These are phyloP conservation scores for Thymallus thymallus DNA, from an alignment of 2,113 vertebrate genomes.

Conservation along the genomic window DNA sequence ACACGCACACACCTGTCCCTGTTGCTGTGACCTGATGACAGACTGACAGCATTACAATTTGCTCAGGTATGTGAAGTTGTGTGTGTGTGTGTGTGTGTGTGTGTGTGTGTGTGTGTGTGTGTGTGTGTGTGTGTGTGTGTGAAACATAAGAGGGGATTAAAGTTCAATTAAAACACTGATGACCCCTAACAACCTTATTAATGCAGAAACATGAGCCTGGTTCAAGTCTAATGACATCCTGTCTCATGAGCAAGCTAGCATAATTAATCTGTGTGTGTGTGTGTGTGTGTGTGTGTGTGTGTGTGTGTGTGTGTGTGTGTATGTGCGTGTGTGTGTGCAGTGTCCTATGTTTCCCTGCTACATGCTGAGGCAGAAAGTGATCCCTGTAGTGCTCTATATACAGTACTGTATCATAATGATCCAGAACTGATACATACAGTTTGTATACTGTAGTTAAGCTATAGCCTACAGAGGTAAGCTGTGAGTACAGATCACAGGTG, in stretches of 20 bases:
- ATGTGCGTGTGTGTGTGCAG: no score
- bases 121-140: no score
- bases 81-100: not conserved
- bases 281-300: not conserved
- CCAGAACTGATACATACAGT: not conserved
- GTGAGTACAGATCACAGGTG: conserved; percentile 31
- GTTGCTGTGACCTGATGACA: no score
- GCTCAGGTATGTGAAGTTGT: not conserved
- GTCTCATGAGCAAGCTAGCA: not conserved
- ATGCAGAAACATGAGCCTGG: not conserved
- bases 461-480: no score
- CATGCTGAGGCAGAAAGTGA: no score
- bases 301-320: no score
- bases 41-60: no score
- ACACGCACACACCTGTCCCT: no score
- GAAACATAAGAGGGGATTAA: not conserved
- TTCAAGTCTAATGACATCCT: not conserved
- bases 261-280: not conserved
- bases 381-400: no score
- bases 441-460: conserved; percentile 15
- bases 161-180: not conserved
- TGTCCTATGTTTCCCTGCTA: no score
- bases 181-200: not conserved
- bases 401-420: no score
- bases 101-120: not conserved